A percentile compares a stretch with the other conserved stretches of the same genome.
phyloP scores from a whole-genome alignment of 2,888 invertebrate species.

The Drosophila dives region DNA sequence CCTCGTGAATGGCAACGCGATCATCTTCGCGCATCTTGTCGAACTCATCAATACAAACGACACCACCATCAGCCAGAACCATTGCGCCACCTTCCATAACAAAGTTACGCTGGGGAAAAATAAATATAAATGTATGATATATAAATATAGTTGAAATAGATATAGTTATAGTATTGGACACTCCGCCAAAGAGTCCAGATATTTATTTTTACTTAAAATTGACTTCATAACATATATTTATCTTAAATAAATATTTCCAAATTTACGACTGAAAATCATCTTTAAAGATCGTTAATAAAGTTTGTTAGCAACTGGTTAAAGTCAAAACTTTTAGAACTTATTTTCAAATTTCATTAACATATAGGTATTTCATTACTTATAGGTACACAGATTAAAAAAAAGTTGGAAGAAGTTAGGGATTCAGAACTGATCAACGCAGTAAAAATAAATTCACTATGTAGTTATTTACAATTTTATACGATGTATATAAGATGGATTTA shows the following conservation, averaged over 20 bases:
- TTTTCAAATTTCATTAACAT: no score
- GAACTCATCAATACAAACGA: constrained; percentile 99
- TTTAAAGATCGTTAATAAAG: no score
- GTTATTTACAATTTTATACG: not conserved
- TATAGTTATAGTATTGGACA: no score
- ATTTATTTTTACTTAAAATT: not conserved
- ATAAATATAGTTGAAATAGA: not conserved
- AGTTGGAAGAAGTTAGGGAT: not conserved
- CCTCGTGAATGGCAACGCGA: constrained; percentile 99
- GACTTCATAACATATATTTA: no score
- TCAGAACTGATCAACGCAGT: not conserved
- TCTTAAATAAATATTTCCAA: no score
- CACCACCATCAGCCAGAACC: constrained; percentile 99
- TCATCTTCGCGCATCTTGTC: constrained; percentile 99
- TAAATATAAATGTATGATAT: not conserved
- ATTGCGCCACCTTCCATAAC: constrained; percentile 99
- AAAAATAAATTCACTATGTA: not conserved
- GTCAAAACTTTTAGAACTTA: no score
- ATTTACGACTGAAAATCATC: no score
- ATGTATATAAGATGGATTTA: not conserved
- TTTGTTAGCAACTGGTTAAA: no score
- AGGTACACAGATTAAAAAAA: not conserved
- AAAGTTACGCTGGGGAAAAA: constrained; percentile 91
- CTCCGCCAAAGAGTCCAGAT: not conserved
- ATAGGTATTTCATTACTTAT: no score